Percentiles rank a stretch among this genome's conserved stretches.
phyloP scores from a whole-genome alignment of 2,888 invertebrate species.

The Ditula angustiorana region DNA sequence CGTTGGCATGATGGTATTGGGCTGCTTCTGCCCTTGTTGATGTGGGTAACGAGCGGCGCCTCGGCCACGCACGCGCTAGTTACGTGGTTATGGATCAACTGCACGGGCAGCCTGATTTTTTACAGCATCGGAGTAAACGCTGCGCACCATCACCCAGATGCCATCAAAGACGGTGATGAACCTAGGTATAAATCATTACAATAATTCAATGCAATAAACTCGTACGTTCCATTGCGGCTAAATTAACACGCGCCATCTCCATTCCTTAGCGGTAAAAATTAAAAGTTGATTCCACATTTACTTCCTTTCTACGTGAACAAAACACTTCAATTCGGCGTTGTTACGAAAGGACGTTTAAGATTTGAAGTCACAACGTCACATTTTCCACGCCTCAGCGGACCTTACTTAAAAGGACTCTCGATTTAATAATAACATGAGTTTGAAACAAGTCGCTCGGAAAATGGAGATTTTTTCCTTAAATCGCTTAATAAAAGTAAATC shows the following conservation, averaged over 20 bases:
- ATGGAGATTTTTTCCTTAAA: conserved; percentile 26
- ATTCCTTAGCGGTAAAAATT: neutral
- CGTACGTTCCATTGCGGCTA: neutral
- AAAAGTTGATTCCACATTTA: conserved; percentile 8
- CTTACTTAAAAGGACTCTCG: conserved; percentile 30
- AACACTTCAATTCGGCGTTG: conserved; percentile 4
- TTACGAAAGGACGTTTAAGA: conserved; percentile 38
- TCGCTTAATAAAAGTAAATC: conserved; percentile 22
- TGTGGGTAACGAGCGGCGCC: conserved; percentile 66
- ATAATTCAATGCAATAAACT: neutral
- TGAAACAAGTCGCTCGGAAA: conserved; percentile 32
- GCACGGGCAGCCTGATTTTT: conserved; percentile 86
- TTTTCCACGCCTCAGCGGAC: conserved; percentile 11
- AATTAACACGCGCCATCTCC: neutral
- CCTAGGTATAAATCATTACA: conserved; percentile 65
- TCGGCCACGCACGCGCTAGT: conserved; percentile 62
- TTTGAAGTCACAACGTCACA: conserved; percentile 27
- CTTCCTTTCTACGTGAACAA: neutral
- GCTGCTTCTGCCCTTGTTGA: conserved; percentile 71
- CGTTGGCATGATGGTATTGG: conserved; percentile 68
- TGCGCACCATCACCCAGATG: conserved; percentile 92
- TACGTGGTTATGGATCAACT: conserved; percentile 84
- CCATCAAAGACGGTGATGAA: conserved; percentile 91
- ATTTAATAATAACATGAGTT: conserved; percentile 31
- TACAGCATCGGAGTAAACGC: conserved; percentile 88